phyloP scores from a whole-genome alignment of 2,888 invertebrate genomes.

The Blastobasis adustella region DNA sequence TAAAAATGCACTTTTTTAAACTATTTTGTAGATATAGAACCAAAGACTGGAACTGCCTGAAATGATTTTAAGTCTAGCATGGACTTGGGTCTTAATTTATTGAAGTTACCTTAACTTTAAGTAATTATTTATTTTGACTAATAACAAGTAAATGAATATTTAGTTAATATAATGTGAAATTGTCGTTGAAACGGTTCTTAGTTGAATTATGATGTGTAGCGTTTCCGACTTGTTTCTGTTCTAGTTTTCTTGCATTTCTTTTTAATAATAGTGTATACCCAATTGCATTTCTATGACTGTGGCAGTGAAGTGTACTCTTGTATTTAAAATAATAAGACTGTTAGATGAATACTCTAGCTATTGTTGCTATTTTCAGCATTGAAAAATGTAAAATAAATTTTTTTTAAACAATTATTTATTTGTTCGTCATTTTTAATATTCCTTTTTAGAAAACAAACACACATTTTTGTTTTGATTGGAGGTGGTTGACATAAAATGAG shows the following conservation, averaged over 20 bases:
- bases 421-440: constrained; percentile 10
- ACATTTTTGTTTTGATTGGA: no score
- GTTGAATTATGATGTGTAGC: constrained; percentile 18
- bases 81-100: constrained; percentile 58
- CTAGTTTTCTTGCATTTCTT: constrained; percentile 43
- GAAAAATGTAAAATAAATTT: constrained; percentile 53
- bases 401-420: constrained; percentile 28
- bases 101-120: constrained; percentile 67
- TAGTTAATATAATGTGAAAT: constrained; percentile 29
- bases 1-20: constrained; percentile 12
- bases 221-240: neutral
- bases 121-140: constrained; percentile 66
- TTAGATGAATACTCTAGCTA: constrained; percentile 68
- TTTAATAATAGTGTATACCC: constrained; percentile 26
- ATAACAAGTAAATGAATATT: constrained; percentile 39
- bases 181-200: constrained; percentile 24
- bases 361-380: constrained; percentile 51
- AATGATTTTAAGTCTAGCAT: constrained; percentile 34
- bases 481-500: no score
- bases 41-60: constrained; percentile 65
- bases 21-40: constrained; percentile 53
- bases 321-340: constrained; percentile 66
- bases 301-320: constrained; percentile 63
- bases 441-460: neutral
- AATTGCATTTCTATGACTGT: constrained; percentile 57